These are phyloP conservation scores for Torymus auratus DNA, from an alignment of 2,888 invertebrate genomes.

Conservation along the genomic window DNA sequence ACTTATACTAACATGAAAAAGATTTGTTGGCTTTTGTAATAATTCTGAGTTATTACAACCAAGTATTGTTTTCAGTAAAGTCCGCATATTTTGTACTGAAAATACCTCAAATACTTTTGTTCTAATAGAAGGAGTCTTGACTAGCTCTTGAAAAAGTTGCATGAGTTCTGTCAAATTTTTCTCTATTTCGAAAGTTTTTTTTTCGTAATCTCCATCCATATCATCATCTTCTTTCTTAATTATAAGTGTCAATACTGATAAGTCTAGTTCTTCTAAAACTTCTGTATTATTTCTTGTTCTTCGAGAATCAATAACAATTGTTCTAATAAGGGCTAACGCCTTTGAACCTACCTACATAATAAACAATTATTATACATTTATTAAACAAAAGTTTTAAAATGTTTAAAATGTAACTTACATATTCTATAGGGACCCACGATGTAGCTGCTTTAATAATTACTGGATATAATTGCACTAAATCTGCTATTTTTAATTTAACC, in stretches of 20 bases:
- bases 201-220: slow-evolving; percentile 54
- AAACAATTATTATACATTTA: slow-evolving; percentile 16
- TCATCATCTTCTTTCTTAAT: slow-evolving; percentile 72
- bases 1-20: slow-evolving; percentile 66
- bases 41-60: slow-evolving; percentile 65
- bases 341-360: slow-evolving; percentile 73
- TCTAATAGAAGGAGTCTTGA: slow-evolving; percentile 70
- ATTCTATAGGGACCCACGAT: slow-evolving; percentile 77
- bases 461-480: slow-evolving; percentile 75
- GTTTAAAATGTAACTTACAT: slow-evolving; percentile 61
- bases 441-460: slow-evolving; percentile 76
- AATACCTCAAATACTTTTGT: slow-evolving; percentile 75
- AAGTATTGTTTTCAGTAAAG: slow-evolving; percentile 76
- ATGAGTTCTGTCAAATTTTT: slow-evolving; percentile 76
- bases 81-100: slow-evolving; percentile 73
- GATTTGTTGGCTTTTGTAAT: slow-evolving; percentile 64
- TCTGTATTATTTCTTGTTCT: slow-evolving; percentile 64
- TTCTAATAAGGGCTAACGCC: slow-evolving; percentile 76
- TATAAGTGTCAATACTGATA: slow-evolving; percentile 76
- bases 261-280: slow-evolving; percentile 73
- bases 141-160: slow-evolving; percentile 77
- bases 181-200: slow-evolving; percentile 66
- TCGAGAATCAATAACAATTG: slow-evolving; percentile 73
- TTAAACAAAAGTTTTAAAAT: slow-evolving; percentile 34
- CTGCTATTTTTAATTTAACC: slow-evolving; percentile 75